Percentiles rank a stretch among this genome's conserved stretches.
Evolutionary conservation across 92 coral and sea anemone species (phyloP).

Genomic region (Epizoanthus ramosus): DNA sequence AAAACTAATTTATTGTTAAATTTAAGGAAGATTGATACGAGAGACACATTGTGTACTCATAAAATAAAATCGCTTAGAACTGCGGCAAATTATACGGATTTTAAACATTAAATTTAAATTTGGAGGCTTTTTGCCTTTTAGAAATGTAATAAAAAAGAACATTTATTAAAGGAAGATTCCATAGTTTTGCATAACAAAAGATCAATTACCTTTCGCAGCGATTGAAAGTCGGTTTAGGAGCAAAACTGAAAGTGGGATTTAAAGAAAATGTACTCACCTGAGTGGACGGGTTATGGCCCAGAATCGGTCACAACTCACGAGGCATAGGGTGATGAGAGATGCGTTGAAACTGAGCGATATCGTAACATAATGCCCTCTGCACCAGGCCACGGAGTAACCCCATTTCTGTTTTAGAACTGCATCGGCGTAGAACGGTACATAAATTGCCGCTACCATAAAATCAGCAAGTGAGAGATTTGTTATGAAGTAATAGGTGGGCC

Average conservation of each 20-base stretch:
- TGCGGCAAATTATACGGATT: neutral
- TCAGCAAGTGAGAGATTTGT: conserved; percentile 36
- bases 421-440: conserved; percentile 23
- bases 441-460: conserved; percentile 32
- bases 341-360: conserved; percentile 40
- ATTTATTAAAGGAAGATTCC: neutral
- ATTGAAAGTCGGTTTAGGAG: neutral
- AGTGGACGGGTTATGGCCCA: conserved; percentile 31
- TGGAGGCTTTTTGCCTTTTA: no score
- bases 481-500: conserved; percentile 39
- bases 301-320: conserved; percentile 35
- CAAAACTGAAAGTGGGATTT: neutral
- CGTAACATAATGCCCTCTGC: conserved; percentile 39
- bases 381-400: conserved; percentile 42
- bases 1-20: no score
- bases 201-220: neutral
- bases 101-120: no score
- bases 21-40: no score
- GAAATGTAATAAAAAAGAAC: neutral
- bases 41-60: no score
- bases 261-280: conserved; percentile 1
- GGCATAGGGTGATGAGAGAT: conserved; percentile 24
- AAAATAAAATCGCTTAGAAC: no score
- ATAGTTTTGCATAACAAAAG: neutral
- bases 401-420: conserved; percentile 31